These are phyloP conservation scores for Rousettus madagascariensis DNA, from an alignment of 2,797 vertebrate genomes.

Conservation along the genomic window DNA sequence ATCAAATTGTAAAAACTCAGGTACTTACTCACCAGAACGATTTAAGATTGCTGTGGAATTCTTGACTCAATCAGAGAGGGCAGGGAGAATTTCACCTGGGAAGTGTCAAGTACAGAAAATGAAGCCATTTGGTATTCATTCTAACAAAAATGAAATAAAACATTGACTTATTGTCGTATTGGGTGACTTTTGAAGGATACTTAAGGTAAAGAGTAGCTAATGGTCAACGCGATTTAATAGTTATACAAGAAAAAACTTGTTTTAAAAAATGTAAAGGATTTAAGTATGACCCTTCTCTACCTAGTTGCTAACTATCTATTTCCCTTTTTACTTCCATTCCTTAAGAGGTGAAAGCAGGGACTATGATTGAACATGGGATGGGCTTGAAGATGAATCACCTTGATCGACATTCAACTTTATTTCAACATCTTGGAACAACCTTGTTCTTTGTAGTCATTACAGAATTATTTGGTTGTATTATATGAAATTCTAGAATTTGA, in stretches of 20 bases:
- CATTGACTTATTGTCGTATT: not conserved
- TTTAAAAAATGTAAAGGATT: not conserved
- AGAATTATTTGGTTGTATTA: conserved; percentile 33
- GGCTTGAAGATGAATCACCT: not conserved
- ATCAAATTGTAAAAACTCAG: conserved; percentile 60
- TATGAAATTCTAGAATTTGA: conserved; percentile 38
- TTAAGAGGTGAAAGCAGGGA: not conserved
- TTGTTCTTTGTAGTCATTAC: not conserved
- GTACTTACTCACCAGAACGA: not conserved
- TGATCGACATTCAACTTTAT: not conserved
- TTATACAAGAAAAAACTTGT: not conserved
- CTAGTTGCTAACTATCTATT: not conserved
- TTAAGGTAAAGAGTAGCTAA: not conserved
- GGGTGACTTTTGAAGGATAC: not conserved
- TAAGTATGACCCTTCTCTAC: not conserved
- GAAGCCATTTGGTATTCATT: conserved; percentile 6
- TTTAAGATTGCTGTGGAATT: conserved; percentile 26
- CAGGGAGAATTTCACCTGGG: conserved; percentile 33
- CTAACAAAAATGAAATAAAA: conserved; percentile 14
- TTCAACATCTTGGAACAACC: conserved; percentile 13
- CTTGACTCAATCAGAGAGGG: conserved; percentile 36
- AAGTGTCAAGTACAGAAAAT: conserved; percentile 14
- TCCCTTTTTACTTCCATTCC: not conserved
- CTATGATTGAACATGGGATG: not conserved
- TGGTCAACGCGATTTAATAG: not conserved